Evolutionary conservation across 2,113 vertebrate genomes (phyloP), one percentile per base, ranked within the genome.

Genomic region (Pteronura brasiliensis): DNA sequence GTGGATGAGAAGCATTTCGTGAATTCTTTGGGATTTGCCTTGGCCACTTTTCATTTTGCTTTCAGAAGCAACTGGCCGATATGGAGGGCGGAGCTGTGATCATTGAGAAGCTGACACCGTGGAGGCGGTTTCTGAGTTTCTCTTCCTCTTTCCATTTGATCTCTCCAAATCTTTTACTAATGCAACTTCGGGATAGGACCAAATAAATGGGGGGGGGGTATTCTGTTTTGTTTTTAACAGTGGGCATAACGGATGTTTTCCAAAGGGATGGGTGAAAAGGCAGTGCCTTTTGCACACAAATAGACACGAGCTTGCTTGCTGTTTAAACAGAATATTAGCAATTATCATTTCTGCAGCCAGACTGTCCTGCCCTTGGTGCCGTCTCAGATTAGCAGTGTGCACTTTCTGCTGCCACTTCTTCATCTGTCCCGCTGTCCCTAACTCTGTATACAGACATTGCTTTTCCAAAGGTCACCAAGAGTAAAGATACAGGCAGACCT

Each of bases 211-310:
- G 15, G 49, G 1, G 1, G 2, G 49, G 44, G 27, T 17, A 27
- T 20, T 63, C 12, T 80, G 82, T 52, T 93, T 92, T n/a, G 74
- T 80, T 94, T 95, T 72, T 63, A 36, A 1, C 5, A 11, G 72
- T 52, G 82, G 47, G 69, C 79, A 63, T 88, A 95, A 67, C 7
- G 27, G 79, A 44, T 59, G 55, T 29, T 98, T 90, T 74, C 61
- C 89, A 82, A 80, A 95, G 72, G 79, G 31, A 84, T 79, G 89
- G 95, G 88, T 85, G 67, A 74, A 83, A 83, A 95, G 88, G 90
- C 76, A 83, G 77, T 0, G 7, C 88, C 92, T 88, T 81, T 17
- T 11, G 90, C 11, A 42, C 55, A 79, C 95, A 88, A 85, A 90
- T 88, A 95, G 76, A 52, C 39, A 31, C 59, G 55, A 27, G 71